These are phyloP conservation scores for Rallus crepitans DNA, from an alignment of 2,797 vertebrate species.

Conservation along the genomic window DNA sequence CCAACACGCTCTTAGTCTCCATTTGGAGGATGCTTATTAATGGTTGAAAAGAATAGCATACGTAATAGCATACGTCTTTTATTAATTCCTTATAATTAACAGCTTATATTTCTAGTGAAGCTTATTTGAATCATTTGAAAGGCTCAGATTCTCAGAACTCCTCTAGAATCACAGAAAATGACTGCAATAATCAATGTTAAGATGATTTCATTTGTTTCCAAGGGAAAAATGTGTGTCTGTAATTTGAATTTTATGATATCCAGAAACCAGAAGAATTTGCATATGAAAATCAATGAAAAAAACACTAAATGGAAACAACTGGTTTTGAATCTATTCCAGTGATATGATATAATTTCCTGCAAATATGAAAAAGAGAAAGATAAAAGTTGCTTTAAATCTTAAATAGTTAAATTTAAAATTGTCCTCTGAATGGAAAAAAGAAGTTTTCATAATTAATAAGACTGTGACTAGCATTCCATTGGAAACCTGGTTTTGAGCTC, in stretches of 20 bases:
- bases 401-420: neutral
- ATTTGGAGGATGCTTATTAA: neutral
- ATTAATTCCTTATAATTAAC: constrained; percentile 21
- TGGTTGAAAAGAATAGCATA: neutral
- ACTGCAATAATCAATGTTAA: neutral
- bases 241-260: constrained; percentile 54
- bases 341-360: neutral
- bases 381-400: neutral
- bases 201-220: constrained; percentile 43
- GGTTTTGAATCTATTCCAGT: neutral
- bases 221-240: neutral
- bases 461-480: neutral
- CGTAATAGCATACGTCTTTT: neutral
- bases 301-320: neutral
- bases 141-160: neutral
- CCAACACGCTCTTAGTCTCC: neutral
- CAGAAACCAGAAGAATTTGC: neutral
- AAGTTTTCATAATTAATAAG: constrained; percentile 31
- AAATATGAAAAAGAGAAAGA: neutral
- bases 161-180: neutral
- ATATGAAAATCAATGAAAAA: constrained; percentile 36
- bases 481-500: constrained; percentile 16
- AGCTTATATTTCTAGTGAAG: neutral
- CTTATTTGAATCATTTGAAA: neutral
- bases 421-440: neutral